Evolutionary conservation across 2,113 vertebrate genomes (phyloP), one percentile per base, ranked within the genome.

Genomic region (Hyaena hyaena): DNA sequence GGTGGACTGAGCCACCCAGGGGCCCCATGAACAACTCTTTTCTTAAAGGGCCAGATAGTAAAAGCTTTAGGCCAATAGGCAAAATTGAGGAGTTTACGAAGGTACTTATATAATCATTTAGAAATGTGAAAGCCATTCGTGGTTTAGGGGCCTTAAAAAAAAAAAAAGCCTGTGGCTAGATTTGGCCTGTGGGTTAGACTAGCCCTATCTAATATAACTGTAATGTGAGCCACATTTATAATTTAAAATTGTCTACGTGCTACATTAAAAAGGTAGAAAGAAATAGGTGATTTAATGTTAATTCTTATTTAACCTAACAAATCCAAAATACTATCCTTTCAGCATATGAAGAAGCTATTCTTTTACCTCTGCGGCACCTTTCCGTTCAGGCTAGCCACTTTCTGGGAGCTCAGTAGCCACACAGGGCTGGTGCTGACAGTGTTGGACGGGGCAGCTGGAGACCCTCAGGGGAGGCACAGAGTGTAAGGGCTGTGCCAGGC

Each of bases 171-270:
- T 19, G 17, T 19, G 10, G 69, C 66, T 94, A n/a, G 80, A 90
- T 92, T n/a, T 76, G 58, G 15, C 21, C 35, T 84, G 6, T 26
- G 35, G 21, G 11, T 81, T 85, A 53, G 66, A 50, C 66, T 26
- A 33, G 45, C 31, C 14, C 39, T 53, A 55, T 80, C n/a, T 16
- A 10, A 2, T 35, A 53, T 79, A 71, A 76, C 48, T 83, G 0
- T 88, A 48, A 69, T 23, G 28, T 16, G 24, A 63, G 43, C 61
- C 17, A 73, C 21, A 33, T 43, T 66, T 0, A 10, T 83, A 68
- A 73, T 86, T 96, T 86, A 86, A 90, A 82, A n/a, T 50, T 45
- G 76, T 96, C 17, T 87, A 76, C 58, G 84, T 93, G 26, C 15
- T 23, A 74, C n/a, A 19, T 96, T 90, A 73, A 82, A 87, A 85